Base-by-base conservation (phyloP, 2,888 invertebrate species). In the Oithona nana region DNA sequence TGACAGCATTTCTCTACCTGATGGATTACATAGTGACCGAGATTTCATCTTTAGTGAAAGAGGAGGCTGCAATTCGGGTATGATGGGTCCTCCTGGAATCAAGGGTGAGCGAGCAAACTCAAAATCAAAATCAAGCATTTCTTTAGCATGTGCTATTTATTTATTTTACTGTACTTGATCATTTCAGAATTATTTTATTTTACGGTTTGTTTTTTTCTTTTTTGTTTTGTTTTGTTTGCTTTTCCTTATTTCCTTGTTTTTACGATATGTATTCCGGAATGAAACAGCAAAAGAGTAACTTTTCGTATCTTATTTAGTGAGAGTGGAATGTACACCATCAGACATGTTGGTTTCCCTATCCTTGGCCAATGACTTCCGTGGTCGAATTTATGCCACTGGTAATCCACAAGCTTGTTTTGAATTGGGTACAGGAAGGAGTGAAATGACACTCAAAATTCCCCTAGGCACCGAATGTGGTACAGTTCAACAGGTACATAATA, bases 1-100 rank as follows among this genome's bases (percentile, higher is more conserved):
- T 73, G 87, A 88, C 71, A 81, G 83, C 61, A 80, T 83, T 67
- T 81, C 84, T n/a, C 64, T 66, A 11, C 65, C 67, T 1, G 81
- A 82, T 73, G 76, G 83, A 57, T 72, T 88, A 64, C 73, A 79
- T 30, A 71, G 77, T 48, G 75, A 76, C 29, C 71, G 77, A 0
- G 77, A 78, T 30, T 82, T 82, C 8, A 77, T 80, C 49, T 89
- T 88, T 72, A 84, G 83, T 70, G 82, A 89, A 68, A 80, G 84
- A 67, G 86, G 87, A 56, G 82, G 83, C 65, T 90, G 89, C 71
- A 78, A 89, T 31, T 86, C 89, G 71, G 81, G 89, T 89, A 75
- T 22, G n/a, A 29, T n/a, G 20, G 39, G 39, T 20, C 57, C 30
- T 24, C 22, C 39, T 11, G 22, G 39, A n/a, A 31, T 31, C 22